A percentile compares a stretch with the other conserved stretches of the same genome.
phyloP scores from a whole-genome alignment of 1,140 invertebrate species.

The Drepana arcuata region DNA sequence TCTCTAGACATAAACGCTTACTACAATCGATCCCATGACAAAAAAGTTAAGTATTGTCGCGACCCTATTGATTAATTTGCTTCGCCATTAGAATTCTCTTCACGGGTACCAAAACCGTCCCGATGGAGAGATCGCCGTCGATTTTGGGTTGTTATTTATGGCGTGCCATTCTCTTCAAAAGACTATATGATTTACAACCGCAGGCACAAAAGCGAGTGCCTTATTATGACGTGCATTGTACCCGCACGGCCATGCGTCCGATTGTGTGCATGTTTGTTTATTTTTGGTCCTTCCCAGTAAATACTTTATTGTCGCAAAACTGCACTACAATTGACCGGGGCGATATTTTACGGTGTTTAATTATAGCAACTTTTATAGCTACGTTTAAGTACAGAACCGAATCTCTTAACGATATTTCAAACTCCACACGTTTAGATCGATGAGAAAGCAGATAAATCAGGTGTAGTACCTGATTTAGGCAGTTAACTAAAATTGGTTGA shows the following conservation, averaged over 20 bases:
- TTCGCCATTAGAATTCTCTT: constrained; percentile 49
- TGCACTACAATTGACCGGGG: constrained; percentile 39
- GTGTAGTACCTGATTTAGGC: no score
- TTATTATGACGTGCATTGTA: constrained; percentile 70
- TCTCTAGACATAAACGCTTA: constrained; percentile 17
- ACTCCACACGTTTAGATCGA: no score
- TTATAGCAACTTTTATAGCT: constrained; percentile 34
- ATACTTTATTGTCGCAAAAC: constrained; percentile 51
- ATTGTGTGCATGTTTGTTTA: constrained; percentile 65
- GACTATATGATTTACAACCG: constrained; percentile 63
- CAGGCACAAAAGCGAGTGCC: constrained; percentile 55
- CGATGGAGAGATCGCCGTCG: constrained; percentile 30
- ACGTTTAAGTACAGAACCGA: no score
- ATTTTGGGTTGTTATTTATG: constrained; percentile 63
- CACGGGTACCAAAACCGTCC: constrained; percentile 37
- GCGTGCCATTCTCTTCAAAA: constrained; percentile 58
- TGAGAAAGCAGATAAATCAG: no score
- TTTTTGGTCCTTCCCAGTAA: constrained; percentile 62
- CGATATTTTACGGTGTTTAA: constrained; percentile 60
- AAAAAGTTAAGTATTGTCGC: constrained; percentile 33
- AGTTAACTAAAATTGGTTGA: constrained; percentile 16
- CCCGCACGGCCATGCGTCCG: constrained; percentile 55
- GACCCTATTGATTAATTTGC: constrained; percentile 55
- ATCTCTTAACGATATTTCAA: no score
- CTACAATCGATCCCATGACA: constrained; percentile 17